phyloP scores from a whole-genome alignment of 2,797 vertebrate species.

The Gila robusta region DNA sequence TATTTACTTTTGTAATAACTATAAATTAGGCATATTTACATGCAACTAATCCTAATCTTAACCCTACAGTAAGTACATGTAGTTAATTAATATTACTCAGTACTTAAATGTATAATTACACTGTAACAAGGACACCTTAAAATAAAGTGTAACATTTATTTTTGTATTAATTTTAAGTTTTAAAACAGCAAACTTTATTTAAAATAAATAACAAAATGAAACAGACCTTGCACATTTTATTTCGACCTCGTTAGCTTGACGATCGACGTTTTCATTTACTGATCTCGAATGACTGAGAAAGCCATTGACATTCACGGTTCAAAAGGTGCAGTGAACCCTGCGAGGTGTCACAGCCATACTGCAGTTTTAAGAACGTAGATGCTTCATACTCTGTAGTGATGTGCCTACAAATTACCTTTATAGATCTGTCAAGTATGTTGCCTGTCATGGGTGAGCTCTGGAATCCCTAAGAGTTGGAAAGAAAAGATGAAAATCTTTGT shows the following conservation, averaged over 20 bases:
- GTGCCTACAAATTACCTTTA: constrained; percentile 19
- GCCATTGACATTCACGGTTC: not conserved
- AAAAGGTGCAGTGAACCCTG: not conserved
- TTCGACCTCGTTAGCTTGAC: not conserved
- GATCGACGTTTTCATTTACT: not conserved
- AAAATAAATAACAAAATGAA: not conserved
- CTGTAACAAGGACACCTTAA: too few relatives aligned
- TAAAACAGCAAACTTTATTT: not conserved
- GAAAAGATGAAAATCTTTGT: constrained; percentile 34
- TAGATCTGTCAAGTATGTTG: constrained; percentile 38
- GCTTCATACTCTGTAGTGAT: constrained; percentile 17
- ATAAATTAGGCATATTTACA: too few relatives aligned
- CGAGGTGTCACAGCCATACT: not conserved
- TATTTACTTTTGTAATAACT: not conserved
- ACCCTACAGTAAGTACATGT: too few relatives aligned
- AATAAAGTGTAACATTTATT: not conserved
- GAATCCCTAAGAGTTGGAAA: constrained; percentile 12
- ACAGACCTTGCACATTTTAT: not conserved
- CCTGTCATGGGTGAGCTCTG: constrained; percentile 35
- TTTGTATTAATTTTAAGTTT: not conserved
- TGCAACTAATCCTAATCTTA: too few relatives aligned
- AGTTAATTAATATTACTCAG: too few relatives aligned
- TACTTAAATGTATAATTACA: too few relatives aligned
- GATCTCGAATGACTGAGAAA: not conserved
- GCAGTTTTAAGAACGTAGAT: constrained; percentile 15